Evolutionary conservation across 1,140 invertebrate species (phyloP).

Genomic region (Babylonia areolata): DNA sequence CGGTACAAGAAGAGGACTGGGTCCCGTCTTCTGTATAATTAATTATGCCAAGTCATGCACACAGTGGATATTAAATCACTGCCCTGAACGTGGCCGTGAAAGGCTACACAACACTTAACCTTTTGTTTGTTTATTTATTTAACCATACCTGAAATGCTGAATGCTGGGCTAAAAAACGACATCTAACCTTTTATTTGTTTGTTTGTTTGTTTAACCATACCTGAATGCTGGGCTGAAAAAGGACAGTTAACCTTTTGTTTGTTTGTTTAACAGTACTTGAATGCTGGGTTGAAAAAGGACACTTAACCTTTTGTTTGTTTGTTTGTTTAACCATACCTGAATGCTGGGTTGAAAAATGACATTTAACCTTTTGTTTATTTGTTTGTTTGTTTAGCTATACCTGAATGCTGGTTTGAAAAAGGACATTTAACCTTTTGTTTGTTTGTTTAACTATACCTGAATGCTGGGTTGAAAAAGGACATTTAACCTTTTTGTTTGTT

Average conservation of each 20-base stretch:
- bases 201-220: background rate
- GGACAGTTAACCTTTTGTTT: background rate
- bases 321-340: slow-evolving; percentile 80
- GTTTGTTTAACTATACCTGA: background rate
- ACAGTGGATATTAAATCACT: too few relatives aligned
- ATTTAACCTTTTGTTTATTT: background rate
- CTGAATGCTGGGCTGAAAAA: too few relatives aligned
- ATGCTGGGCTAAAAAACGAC: too few relatives aligned
- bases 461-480: too few relatives aligned
- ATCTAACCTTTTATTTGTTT: background rate
- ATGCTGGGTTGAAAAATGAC: slow-evolving; percentile 90
- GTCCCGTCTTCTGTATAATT: too few relatives aligned
- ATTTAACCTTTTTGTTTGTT: background rate
- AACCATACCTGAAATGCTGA: too few relatives aligned
- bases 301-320: background rate
- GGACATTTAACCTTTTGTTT: background rate
- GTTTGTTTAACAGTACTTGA: background rate
- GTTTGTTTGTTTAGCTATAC: background rate
- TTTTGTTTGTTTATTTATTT: background rate
- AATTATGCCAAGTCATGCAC: too few relatives aligned
- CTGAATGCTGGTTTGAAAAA: too few relatives aligned
- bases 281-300: too few relatives aligned
- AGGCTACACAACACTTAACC: too few relatives aligned
- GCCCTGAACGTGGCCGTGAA: too few relatives aligned
- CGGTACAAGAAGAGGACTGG: too few relatives aligned